A percentile compares a stretch with the other conserved stretches of the same genome.
Conservation (phyloP, 2,888 invertebrate genomes). For the Synergus umbraculus region DNA sequence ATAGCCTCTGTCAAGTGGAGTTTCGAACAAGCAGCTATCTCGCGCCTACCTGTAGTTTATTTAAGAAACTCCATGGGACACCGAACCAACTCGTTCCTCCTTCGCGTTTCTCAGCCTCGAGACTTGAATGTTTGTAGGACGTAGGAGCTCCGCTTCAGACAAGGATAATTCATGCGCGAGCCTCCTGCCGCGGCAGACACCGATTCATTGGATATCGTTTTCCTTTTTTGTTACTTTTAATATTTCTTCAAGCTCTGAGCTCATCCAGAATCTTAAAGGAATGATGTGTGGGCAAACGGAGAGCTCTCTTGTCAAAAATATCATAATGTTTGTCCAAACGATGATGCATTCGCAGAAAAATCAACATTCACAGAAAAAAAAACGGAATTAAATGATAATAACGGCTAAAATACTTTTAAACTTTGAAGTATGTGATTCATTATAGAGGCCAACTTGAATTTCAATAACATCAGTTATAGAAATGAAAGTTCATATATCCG, state of each 20-base stretch:
- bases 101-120: conserved; percentile 34
- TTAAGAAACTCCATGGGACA: conserved; percentile 65
- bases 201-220: conserved; percentile 41
- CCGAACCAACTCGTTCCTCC: conserved; percentile 47
- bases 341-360: not conserved
- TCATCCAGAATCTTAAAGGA: conserved; percentile 12
- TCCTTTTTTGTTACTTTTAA: conserved; percentile 17
- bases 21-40: conserved; percentile 53
- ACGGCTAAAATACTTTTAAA: not conserved
- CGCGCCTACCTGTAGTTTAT: conserved; percentile 66
- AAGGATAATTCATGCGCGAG: conserved; percentile 39
- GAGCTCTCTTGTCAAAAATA: conserved; percentile 22
- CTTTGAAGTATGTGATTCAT: not conserved
- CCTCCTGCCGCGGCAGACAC: conserved; percentile 42
- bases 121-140: conserved; percentile 32
- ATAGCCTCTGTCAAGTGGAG: conserved; percentile 28
- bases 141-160: conserved; percentile 36
- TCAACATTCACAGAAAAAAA: not conserved
- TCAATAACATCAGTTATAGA: conserved; percentile 7
- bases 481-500: conserved; percentile 16
- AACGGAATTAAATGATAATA: not conserved
- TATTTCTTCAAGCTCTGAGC: conserved; percentile 16
- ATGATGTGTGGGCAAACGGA: conserved; percentile 23
- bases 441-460: not conserved
- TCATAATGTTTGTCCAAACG: conserved; percentile 28